Percentiles rank a stretch among this genome's conserved stretches.
These are phyloP conservation scores for Papilio protenor DNA, from an alignment of 2,888 invertebrate species.

Conservation along the genomic window DNA sequence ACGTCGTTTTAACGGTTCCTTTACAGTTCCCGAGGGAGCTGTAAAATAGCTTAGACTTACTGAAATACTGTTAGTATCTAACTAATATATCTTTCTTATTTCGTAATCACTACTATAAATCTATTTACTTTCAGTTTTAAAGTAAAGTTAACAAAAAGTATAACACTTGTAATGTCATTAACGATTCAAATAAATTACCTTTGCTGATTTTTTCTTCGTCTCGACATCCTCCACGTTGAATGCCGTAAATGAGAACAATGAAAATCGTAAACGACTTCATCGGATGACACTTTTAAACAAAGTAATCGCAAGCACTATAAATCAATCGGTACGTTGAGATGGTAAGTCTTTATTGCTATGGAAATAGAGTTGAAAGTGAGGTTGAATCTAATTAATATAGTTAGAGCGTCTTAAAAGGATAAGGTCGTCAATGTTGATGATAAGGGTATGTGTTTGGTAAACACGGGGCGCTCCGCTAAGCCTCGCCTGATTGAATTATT, in stretches of 20 bases:
- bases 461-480: constrained; percentile 72
- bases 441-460: constrained; percentile 73
- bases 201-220: constrained; percentile 80
- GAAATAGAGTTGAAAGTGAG: constrained; percentile 45
- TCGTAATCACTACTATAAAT: constrained; percentile 42
- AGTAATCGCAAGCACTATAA: constrained; percentile 38
- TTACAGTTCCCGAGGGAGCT: constrained; percentile 70
- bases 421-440: constrained; percentile 60
- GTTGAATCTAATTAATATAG: constrained; percentile 46
- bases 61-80: constrained; percentile 56
- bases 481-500: constrained; percentile 81
- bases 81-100: constrained; percentile 40
- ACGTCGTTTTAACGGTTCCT: constrained; percentile 71
- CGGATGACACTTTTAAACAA: constrained; percentile 35
- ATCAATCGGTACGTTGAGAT: constrained; percentile 7
- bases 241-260: constrained; percentile 52
- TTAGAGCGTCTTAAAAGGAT: constrained; percentile 52
- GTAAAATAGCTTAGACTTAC: constrained; percentile 64
- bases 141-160: constrained; percentile 33
- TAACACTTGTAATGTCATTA: background rate
- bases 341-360: constrained; percentile 47
- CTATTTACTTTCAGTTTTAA: constrained; percentile 34
- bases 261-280: constrained; percentile 55
- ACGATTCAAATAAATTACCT: constrained; percentile 57
- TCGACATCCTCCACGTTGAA: constrained; percentile 58